Evolutionary conservation across 2,888 invertebrate species (phyloP).

Genomic region (Poecilus cupreus): DNA sequence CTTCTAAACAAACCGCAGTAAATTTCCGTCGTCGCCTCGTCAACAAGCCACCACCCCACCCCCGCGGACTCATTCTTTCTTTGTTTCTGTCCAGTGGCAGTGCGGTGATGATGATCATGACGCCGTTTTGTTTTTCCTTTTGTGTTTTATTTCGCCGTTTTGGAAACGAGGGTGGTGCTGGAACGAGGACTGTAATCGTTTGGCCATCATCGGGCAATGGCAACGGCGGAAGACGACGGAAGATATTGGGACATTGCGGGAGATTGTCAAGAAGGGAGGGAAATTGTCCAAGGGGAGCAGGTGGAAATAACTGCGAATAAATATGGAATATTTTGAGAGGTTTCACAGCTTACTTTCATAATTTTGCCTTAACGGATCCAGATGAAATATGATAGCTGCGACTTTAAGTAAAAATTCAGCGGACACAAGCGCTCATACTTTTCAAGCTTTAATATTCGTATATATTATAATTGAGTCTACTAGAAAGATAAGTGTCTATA

Average conservation of each 20-base stretch:
- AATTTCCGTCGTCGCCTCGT: neutral
- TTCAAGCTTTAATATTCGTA: too few species aligned
- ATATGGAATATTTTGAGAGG: too few species aligned
- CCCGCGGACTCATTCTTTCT: too few species aligned
- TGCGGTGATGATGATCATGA: conserved; percentile 10
- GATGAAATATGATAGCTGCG: too few species aligned
- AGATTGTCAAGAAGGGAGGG: conserved; percentile 1
- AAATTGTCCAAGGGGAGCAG: neutral
- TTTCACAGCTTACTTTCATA: too few species aligned
- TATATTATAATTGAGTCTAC: too few species aligned
- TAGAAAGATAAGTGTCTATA: too few species aligned
- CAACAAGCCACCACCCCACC: neutral
- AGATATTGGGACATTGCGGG: neutral
- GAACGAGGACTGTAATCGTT: neutral
- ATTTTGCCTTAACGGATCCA: too few species aligned
- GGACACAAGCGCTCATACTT: too few species aligned
- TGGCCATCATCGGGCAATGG: neutral
- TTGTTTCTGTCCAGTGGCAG: neutral
- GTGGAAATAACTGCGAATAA: neutral
- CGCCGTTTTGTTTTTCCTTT: conserved; percentile 36
- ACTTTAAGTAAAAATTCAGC: too few species aligned
- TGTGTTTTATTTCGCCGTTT: conserved; percentile 24
- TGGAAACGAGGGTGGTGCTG: neutral
- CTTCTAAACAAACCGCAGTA: conserved; percentile 4
- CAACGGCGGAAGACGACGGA: neutral